Evolutionary conservation across 2,888 invertebrate genomes (phyloP), one percentile per base, ranked within the genome.

Genomic region (Craniophora ligustri): DNA sequence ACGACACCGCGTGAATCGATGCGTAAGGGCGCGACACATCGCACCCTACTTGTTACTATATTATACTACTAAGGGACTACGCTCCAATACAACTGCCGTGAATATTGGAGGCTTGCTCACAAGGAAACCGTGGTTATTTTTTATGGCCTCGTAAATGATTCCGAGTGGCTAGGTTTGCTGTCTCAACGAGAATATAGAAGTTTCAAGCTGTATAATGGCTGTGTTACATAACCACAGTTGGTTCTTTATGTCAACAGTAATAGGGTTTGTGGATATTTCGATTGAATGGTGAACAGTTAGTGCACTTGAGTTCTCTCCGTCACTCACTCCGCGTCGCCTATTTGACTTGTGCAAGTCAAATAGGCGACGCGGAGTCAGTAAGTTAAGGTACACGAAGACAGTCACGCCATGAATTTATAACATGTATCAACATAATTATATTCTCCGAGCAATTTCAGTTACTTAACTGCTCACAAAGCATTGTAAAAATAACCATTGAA

Each of bases 1-100:
- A 74, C 65, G 72, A 80, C 76, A 78, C 78, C 72, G 75, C 58
- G 75, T 79, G 78, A 80, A 82, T 71, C 77, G 80, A 81, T 75
- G 76, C 82, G 76, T 78, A 71, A 80, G 76, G 76, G 68, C 72
- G 77, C 72, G 72, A 67, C 75, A 50, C 74, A 75, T 75, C 75
- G 73, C 75, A 77, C 77, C 71, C 77, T 68, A 72, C 73, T 57
- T 64, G 68, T 63, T 54, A 58, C 56, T 65, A 58, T 61, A 65
- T 64, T 58, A 67, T 60, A 70, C 34, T 55, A 49, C 40, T 62
- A 54, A 56, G 60, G 67, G 65, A 57, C 50, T 47, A 39, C 54
- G 69, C 59, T 67, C 65, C 45, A 76, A 68, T 75, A 69, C 68
- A 67, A 70, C 50, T 32, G 63, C 31, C 58, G 63, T 67, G 63